phyloP scores from a whole-genome alignment of 2,113 vertebrate genomes.

The Podocnemis expansa region DNA sequence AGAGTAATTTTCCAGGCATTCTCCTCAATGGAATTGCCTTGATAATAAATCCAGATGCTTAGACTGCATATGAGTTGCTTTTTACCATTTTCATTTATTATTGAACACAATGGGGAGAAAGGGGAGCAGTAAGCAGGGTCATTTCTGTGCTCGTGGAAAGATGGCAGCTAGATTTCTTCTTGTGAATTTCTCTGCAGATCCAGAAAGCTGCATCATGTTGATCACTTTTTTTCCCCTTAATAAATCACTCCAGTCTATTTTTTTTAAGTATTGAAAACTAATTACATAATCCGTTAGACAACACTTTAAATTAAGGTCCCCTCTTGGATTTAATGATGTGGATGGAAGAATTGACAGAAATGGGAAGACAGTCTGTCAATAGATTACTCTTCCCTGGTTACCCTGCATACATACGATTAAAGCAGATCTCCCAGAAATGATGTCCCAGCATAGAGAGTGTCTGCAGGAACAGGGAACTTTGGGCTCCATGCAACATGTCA shows the following conservation, averaged over 20 bases:
- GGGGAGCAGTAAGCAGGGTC: constrained; percentile 44
- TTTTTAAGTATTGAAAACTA: constrained; percentile 61
- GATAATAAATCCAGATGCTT: constrained; percentile 56
- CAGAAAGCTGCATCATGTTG: background rate
- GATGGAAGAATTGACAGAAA: constrained; percentile 72
- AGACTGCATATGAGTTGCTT: constrained; percentile 48
- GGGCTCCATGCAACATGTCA: accelerated
- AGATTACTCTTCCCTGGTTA: constrained; percentile 61
- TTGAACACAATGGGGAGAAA: constrained; percentile 69
- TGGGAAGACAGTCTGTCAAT: constrained; percentile 70
- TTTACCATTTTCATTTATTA: constrained; percentile 68
- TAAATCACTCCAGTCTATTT: background rate
- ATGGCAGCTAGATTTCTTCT: background rate
- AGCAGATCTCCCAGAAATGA: constrained; percentile 45
- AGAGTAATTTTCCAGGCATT: constrained; percentile 62
- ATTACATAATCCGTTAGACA: constrained; percentile 72
- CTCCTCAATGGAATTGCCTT: constrained; percentile 62
- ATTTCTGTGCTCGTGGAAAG: constrained; percentile 21
- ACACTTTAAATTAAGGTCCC: constrained; percentile 74
- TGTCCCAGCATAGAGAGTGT: background rate
- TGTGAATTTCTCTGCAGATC: constrained; percentile 54
- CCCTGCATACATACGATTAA: constrained; percentile 70
- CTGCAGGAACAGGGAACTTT: accelerated
- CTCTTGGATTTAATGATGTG: constrained; percentile 76
- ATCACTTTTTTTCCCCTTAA: background rate